These are phyloP conservation scores for Portevinia maculata DNA, from an alignment of 2,888 invertebrate genomes.

Conservation along the genomic window DNA sequence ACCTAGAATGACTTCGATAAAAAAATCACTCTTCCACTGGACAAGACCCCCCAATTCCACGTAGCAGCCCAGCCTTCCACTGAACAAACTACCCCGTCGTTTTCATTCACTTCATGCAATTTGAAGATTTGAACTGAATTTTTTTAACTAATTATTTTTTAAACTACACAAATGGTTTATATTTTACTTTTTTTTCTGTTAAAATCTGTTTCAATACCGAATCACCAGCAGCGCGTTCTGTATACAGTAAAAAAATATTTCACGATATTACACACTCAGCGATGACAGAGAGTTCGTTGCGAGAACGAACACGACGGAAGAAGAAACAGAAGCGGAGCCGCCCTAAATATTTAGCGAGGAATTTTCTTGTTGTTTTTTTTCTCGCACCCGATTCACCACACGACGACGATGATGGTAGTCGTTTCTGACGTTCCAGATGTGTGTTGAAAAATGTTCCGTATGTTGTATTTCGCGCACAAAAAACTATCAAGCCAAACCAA, in stretches of 20 bases:
- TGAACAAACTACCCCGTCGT: slow-evolving; percentile 29
- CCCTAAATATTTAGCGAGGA: slow-evolving; percentile 71
- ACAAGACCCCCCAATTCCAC: background rate
- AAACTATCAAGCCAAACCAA: slow-evolving; percentile 7
- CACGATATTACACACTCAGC: slow-evolving; percentile 30
- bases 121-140: background rate
- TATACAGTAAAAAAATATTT: slow-evolving; percentile 29
- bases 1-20: background rate
- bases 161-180: background rate
- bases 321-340: slow-evolving; percentile 67
- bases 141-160: background rate
- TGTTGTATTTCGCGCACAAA: slow-evolving; percentile 51
- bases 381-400: slow-evolving; percentile 60
- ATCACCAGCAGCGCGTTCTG: slow-evolving; percentile 37
- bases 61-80: slow-evolving; percentile 38
- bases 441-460: slow-evolving; percentile 57
- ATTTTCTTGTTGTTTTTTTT: slow-evolving; percentile 27
- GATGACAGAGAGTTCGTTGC: slow-evolving; percentile 48
- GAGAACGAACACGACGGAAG: slow-evolving; percentile 36
- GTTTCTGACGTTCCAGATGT: slow-evolving; percentile 43
- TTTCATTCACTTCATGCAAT: slow-evolving; percentile 18
- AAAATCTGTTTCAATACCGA: slow-evolving; percentile 24
- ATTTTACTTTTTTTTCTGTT: slow-evolving; percentile 9
- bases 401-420: slow-evolving; percentile 31
- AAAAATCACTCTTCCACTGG: background rate